Conservation (phyloP, 2,113 vertebrate species). For the Salvator merianae region DNA sequence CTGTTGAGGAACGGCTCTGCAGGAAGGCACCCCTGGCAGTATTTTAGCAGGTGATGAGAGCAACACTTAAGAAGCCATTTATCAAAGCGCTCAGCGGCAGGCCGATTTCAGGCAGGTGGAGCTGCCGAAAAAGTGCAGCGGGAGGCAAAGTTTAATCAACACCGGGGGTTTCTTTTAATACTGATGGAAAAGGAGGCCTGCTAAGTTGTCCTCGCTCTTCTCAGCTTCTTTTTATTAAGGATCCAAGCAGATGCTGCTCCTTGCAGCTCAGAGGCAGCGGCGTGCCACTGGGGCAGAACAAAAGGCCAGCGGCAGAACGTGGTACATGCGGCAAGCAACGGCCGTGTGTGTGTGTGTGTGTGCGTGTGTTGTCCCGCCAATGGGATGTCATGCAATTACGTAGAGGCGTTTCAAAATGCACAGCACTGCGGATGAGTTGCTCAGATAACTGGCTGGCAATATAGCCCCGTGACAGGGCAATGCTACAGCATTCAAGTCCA, state of each 20-base stretch:
- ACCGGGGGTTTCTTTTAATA: background rate
- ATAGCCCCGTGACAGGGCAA: too few species aligned
- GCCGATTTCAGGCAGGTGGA: background rate
- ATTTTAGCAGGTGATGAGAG: constrained; percentile 21
- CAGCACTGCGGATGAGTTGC: too few species aligned
- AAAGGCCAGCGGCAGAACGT: background rate
- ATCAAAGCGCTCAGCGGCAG: background rate
- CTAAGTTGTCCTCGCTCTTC: too few species aligned
- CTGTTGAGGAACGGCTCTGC: background rate
- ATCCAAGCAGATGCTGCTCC: background rate
- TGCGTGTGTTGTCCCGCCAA: too few species aligned
- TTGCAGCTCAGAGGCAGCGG: background rate
- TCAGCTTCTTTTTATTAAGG: background rate
- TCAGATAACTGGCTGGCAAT: background rate
- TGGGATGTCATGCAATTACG: background rate
- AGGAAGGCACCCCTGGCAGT: background rate
- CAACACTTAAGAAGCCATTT: constrained; percentile 15
- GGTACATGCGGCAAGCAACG: too few species aligned
- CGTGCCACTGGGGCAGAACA: background rate
- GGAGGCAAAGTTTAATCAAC: constrained; percentile 28
- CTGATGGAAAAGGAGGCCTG: background rate
- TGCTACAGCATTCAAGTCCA: too few species aligned
- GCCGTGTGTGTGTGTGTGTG: too few species aligned
- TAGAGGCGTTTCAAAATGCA: too few species aligned
- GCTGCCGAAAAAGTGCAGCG: constrained; percentile 1